A percentile compares a stretch with the other conserved stretches of the same genome.
phyloP scores from a whole-genome alignment of 2,888 invertebrate genomes.

The Aspidiotus destructor region DNA sequence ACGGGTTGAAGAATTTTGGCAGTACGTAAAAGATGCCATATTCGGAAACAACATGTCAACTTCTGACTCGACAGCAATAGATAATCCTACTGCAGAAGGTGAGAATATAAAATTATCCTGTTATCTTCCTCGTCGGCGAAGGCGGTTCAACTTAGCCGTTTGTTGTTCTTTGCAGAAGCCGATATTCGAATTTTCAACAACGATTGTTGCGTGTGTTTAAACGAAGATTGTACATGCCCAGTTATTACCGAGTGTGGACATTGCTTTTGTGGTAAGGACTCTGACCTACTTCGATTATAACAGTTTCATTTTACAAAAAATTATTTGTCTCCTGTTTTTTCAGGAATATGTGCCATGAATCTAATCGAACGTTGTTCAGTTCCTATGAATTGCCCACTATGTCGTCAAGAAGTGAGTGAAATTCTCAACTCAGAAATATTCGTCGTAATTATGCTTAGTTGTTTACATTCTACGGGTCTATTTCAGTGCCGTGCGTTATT shows the following conservation, averaged over 20 bases:
- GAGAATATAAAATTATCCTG: no score
- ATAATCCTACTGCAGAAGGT: no score
- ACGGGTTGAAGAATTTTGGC: not conserved
- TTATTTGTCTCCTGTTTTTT: not conserved
- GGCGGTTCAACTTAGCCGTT: no score
- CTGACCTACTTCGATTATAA: not conserved
- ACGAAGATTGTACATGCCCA: constrained; percentile 20
- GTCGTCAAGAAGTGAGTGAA: constrained; percentile 23
- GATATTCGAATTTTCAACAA: constrained; percentile 27
- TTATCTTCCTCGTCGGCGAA: no score
- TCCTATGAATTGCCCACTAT: constrained; percentile 25
- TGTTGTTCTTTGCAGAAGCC: not conserved
- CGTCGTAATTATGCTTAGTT: no score
- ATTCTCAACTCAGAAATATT: no score
- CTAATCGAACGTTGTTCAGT: constrained; percentile 23
- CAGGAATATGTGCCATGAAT: constrained; percentile 24
- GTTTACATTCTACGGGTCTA: not conserved
- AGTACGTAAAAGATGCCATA: not conserved
- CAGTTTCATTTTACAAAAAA: not conserved
- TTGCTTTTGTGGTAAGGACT: constrained; percentile 24
- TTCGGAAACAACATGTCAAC: no score
- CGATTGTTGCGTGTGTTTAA: constrained; percentile 25
- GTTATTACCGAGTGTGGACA: constrained; percentile 23
- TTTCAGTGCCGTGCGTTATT: constrained; percentile 21
- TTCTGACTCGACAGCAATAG: no score